A percentile compares a stretch with the other conserved stretches of the same genome.
Evolutionary conservation across 2,113 vertebrate species (phyloP).

Genomic region (Tamias sibiricus): DNA sequence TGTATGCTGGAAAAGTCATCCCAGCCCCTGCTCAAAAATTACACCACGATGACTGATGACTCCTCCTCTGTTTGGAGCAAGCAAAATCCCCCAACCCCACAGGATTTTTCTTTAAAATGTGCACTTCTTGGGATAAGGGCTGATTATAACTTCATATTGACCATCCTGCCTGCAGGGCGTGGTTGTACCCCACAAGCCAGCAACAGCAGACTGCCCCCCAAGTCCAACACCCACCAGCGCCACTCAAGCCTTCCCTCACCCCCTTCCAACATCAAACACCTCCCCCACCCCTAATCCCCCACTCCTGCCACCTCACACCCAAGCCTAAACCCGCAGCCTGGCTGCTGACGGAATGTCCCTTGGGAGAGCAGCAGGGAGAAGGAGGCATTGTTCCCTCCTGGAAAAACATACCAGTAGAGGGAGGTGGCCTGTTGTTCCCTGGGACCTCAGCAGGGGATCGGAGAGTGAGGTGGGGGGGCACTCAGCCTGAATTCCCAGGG

Average conservation of each 20-base stretch:
- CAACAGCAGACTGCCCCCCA: background rate
- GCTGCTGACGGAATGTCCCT: background rate
- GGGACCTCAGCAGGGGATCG: background rate
- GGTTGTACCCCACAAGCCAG: background rate
- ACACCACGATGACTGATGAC: background rate
- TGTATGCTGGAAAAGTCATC: background rate
- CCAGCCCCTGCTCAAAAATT: background rate
- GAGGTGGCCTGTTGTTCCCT: background rate
- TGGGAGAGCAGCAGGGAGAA: background rate
- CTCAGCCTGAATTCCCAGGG: background rate
- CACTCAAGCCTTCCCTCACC: background rate
- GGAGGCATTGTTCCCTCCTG: slow-evolving; percentile 49
- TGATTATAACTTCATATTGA: background rate
- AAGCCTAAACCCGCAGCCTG: background rate
- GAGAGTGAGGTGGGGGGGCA: background rate
- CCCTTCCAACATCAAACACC: background rate
- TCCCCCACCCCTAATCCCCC: background rate
- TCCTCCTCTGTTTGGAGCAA: background rate
- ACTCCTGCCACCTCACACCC: background rate
- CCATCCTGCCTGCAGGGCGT: background rate
- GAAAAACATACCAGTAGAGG: slow-evolving; percentile 44
- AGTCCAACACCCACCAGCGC: background rate
- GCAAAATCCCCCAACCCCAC: background rate
- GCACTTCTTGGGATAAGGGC: background rate
- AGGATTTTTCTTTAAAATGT: background rate